These are phyloP conservation scores for Dinocampus coccinellae DNA, from an alignment of 2,888 invertebrate genomes.

Conservation along the genomic window DNA sequence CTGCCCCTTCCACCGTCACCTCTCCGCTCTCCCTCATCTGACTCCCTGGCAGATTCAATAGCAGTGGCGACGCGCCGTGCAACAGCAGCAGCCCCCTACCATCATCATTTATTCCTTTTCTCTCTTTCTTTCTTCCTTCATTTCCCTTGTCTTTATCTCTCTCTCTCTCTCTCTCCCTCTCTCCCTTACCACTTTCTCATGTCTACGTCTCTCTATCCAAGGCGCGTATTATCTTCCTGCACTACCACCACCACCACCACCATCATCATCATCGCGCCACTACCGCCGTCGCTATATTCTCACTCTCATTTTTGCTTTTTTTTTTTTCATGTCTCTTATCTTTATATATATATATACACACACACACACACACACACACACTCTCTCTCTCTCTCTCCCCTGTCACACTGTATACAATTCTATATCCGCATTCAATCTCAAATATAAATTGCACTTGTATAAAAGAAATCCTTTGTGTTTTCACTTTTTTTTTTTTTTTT, in stretches of 20 bases:
- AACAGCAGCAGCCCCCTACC: constrained; percentile 30
- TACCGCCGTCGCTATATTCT: too few relatives aligned
- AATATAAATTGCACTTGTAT: too few relatives aligned
- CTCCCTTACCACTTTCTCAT: constrained; percentile 36
- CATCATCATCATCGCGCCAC: too few relatives aligned
- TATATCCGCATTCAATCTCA: too few relatives aligned
- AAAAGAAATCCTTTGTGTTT: background rate
- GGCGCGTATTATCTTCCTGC: constrained; percentile 26
- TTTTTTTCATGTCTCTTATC: too few relatives aligned
- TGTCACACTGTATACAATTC: too few relatives aligned
- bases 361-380: too few relatives aligned
- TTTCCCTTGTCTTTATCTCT: constrained; percentile 29
- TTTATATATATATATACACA: too few relatives aligned
- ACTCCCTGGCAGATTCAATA: constrained; percentile 34
- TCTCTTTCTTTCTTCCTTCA: constrained; percentile 4
- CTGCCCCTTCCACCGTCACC: constrained; percentile 53
- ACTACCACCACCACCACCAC: constrained; percentile 35
- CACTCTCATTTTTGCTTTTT: too few relatives aligned
- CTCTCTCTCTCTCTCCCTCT: constrained; percentile 32
- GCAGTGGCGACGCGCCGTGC: constrained; percentile 29
- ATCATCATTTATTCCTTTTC: constrained; percentile 15
- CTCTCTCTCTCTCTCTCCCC: too few relatives aligned
- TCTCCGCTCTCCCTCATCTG: constrained; percentile 37
- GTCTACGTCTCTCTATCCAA: constrained; percentile 33
- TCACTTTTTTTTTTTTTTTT: too few relatives aligned